phyloP scores from a whole-genome alignment of 2,888 invertebrate genomes.

The Cataglyphis rosenhaueri region DNA sequence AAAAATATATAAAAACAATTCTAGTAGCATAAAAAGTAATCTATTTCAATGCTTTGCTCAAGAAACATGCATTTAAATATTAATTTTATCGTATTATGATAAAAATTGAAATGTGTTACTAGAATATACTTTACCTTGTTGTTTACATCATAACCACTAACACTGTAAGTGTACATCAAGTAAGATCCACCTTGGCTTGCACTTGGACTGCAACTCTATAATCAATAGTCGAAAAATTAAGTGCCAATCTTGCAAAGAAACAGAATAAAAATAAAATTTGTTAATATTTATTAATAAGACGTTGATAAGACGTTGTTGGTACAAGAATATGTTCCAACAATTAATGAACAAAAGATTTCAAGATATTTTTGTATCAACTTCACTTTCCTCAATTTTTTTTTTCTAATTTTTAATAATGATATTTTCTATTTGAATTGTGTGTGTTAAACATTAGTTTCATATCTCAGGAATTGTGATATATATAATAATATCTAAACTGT shows the following conservation, averaged over 20 bases:
- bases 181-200: constrained; percentile 98
- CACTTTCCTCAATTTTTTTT: background rate
- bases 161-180: constrained; percentile 98
- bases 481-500: background rate
- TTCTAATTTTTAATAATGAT: background rate
- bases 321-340: background rate
- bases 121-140: constrained; percentile 90
- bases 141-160: constrained; percentile 98
- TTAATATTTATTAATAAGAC: background rate
- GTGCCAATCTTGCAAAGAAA: background rate
- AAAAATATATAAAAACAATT: background rate
- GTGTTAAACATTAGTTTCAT: background rate
- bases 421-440: background rate
- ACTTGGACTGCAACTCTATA: constrained; percentile 95
- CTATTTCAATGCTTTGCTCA: background rate
- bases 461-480: background rate
- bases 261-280: constrained; percentile 3
- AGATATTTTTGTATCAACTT: background rate
- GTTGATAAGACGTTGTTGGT: background rate
- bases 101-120: background rate
- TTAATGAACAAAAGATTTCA: background rate
- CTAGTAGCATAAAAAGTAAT: background rate
- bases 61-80: constrained; percentile 26
- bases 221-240: constrained; percentile 3
- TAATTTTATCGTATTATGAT: background rate